Conservation (phyloP, 1,140 invertebrate genomes). For the Pogonomyrmex barbatus region DNA sequence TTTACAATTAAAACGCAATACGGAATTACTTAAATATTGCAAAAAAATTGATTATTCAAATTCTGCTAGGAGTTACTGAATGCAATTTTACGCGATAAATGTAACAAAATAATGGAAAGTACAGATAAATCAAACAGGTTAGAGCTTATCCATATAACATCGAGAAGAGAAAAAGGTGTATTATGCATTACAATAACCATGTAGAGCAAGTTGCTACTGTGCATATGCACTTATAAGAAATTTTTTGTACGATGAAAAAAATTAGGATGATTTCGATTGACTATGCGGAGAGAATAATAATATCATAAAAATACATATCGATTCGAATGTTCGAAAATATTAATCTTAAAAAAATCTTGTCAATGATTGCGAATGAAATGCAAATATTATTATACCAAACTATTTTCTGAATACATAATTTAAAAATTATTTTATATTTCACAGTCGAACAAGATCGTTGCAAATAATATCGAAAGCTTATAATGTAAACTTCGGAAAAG, state of each 20-base stretch:
- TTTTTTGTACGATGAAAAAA: conserved; percentile 8
- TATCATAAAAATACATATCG: conserved; percentile 9
- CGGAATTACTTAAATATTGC: conserved; percentile 27
- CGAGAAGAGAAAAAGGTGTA: conserved; percentile 54
- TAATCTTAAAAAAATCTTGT: not conserved
- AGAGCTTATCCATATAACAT: conserved; percentile 28
- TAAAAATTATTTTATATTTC: not conserved
- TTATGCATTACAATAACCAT: conserved; percentile 33
- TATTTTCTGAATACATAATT: not conserved
- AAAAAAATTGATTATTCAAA: conserved; percentile 24
- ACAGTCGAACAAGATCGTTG: not conserved
- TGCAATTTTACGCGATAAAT: conserved; percentile 65
- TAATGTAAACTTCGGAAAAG: conserved; percentile 6
- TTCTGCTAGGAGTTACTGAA: conserved; percentile 39
- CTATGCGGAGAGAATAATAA: conserved; percentile 24
- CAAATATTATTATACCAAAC: not conserved
- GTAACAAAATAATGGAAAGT: conserved; percentile 62
- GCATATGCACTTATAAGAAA: conserved; percentile 62
- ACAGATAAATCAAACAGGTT: conserved; percentile 27
- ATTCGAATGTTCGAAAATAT: not conserved
- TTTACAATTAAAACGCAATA: conserved; percentile 34
- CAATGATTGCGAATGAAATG: not conserved
- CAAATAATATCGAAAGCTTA: conserved; percentile 11
- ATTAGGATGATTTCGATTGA: conserved; percentile 13
- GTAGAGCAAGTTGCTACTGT: conserved; percentile 45